Evolutionary conservation across 2,113 vertebrate species (phyloP), one percentile per base, ranked within the genome.

Genomic region (Gadus chalcogrammus): DNA sequence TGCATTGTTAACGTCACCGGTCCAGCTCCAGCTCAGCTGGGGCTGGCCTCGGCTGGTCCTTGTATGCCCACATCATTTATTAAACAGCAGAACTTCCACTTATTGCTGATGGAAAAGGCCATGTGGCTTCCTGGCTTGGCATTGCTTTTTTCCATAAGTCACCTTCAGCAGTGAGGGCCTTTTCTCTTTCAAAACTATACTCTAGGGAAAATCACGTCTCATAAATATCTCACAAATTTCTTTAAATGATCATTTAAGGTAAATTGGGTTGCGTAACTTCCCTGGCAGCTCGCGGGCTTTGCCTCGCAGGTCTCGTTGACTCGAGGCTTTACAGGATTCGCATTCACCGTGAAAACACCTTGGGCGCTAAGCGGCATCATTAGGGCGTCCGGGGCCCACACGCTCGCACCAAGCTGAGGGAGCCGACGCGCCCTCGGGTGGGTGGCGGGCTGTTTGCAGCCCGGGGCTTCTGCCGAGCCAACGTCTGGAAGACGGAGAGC

Each of bases 1-100:
- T 84, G 72, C 78, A 83, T 87, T 84, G 64, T 88, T 87, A 79
- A 88, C 80, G 68, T 61, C 61, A 13, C 8, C 12, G 42, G 9
- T 64, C 67, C 27, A 69, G 56, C 77, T 75, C 62, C 52, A 74
- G 72, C 75, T 77, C 75, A 70, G 79, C 75, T 75, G 72, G 42
- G 76, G 67, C 73, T 74, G 62, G 69, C 80, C 73, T 79, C 63
- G 27, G 79, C 76, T 76, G 72, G 68, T 79, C 78, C 74, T 63
- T 70, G 61, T 67, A 77, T 78, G 73, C 79, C 27, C 68, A 56
- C 73, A 87, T 85, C 72, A 83, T 84, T 89, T 85, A 88, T 88
- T 82, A 71, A 48, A 81, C 61, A 70, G 24, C 64, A 61, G n/a
- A 52, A 62, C 69, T 71, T 67, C 80, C 42, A 48, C 79, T 80